Base-by-base conservation (phyloP, 2,888 invertebrate genomes). In the Brassicogethes aeneus region DNA sequence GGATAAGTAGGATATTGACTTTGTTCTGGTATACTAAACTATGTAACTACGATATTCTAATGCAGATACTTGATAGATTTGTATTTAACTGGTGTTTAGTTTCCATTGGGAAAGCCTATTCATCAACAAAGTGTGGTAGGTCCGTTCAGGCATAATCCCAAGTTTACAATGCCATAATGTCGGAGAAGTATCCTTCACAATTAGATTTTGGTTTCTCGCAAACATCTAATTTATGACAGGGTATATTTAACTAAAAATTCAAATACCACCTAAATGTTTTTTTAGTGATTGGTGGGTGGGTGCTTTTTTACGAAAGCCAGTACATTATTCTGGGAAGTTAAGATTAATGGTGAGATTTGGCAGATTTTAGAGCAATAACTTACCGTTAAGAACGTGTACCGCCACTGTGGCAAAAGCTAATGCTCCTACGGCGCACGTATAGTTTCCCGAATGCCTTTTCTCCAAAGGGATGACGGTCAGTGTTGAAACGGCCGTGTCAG, bases 301-400 rank as follows among this genome's bases (percentile, higher is more conserved):
- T 43, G 50, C 45, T n/a, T n/a, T n/a, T 51, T 45, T 40, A 45
- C 43, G 48, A 46, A 44, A 46, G 42, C 49, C 45, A 42, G 51
- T 53, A 50, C 53, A 54, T 54, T 53, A 54, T 53, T 53, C 50
- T 48, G 46, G 39, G 52, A 55, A 56, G 55, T 57, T 54, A 52
- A 55, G 56, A 57, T 56, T 56, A 55, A 57, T 55, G 54, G 51
- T 50, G 48, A 53, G 53, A 54, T 56, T 56, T 54, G 54, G 54
- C 54, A 55, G 55, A 57, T 55, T 56, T 56, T 54, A 47, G 42
- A 48, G 52, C 53, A 55, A 55, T 50, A 53, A 54, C 63, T 71
- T 68, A 76, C 77, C 77, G 61, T 77, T 77, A 48, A 78, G 71
- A 50, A 78, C 76, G 63, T 78, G 77, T 51, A 77, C 76, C 37